Percentiles rank a stretch among this genome's conserved stretches.
Evolutionary conservation across 2,797 vertebrate species (phyloP).

Genomic region (Chelon labrosus): DNA sequence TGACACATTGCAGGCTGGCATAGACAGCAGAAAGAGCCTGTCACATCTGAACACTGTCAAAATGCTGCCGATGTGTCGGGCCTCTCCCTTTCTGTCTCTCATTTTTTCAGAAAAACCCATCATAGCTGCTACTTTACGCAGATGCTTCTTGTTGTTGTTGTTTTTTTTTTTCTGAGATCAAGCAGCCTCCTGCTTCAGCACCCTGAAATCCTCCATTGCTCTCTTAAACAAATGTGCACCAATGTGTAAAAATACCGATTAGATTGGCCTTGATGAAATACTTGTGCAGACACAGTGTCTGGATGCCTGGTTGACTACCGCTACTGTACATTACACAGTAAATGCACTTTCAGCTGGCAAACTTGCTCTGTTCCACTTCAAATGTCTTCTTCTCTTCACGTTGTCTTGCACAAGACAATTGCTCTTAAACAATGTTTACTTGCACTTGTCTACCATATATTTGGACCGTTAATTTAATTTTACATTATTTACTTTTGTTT

Average conservation of each 20-base stretch:
- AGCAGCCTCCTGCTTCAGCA: conserved; percentile 49
- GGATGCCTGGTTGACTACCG: conserved; percentile 60
- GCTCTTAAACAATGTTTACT: conserved; percentile 65
- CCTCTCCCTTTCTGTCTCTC: conserved; percentile 9
- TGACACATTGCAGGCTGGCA: conserved; percentile 28
- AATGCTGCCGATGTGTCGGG: conserved; percentile 30
- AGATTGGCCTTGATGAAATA: conserved; percentile 7
- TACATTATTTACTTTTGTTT: conserved; percentile 42
- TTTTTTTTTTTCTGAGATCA: conserved; percentile 56
- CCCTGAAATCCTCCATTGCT: conserved; percentile 23
- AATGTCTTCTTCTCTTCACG: conserved; percentile 61
- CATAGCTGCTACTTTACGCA: conserved; percentile 24
- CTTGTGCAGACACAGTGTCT: conserved; percentile 1
- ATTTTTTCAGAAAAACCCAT: conserved; percentile 1
- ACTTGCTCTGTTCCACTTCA: conserved; percentile 59
- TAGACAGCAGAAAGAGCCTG: conserved; percentile 35
- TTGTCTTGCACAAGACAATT: conserved; percentile 72
- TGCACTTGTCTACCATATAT: conserved; percentile 68
- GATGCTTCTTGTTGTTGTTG: conserved; percentile 1
- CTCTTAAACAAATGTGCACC: not conserved
- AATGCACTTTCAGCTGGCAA: conserved; percentile 83
- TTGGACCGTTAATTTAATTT: conserved; percentile 47
- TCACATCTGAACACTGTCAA: conserved; percentile 35
- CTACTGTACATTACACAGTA: conserved; percentile 78
- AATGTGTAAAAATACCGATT: conserved; percentile 10